Evolutionary conservation across 2,113 vertebrate species (phyloP).

Genomic region (Phylloscopus trochiloides): DNA sequence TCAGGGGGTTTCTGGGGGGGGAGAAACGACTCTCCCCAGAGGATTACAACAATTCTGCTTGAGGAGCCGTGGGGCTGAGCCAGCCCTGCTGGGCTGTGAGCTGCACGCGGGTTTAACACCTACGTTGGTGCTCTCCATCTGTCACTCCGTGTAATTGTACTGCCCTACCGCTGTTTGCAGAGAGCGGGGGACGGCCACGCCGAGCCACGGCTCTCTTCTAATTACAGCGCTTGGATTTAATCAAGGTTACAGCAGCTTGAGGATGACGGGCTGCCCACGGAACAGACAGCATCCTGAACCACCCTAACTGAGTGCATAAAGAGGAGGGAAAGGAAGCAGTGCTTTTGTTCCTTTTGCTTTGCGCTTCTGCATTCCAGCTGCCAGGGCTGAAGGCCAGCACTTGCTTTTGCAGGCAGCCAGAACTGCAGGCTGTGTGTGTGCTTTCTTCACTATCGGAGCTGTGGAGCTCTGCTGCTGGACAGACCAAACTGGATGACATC

Average conservation of each 20-base stretch:
- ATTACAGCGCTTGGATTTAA: conserved; percentile 45
- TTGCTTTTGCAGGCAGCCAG: conserved; percentile 27
- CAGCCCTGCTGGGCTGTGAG: background rate
- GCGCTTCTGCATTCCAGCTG: conserved; percentile 20
- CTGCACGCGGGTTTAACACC: background rate
- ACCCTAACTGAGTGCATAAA: conserved; percentile 17
- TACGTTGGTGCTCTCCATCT: background rate
- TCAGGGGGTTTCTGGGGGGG: too few relatives aligned
- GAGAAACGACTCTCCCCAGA: too few relatives aligned
- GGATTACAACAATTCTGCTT: background rate
- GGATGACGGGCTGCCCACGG: background rate
- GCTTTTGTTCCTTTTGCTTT: conserved; percentile 19
- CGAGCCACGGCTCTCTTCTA: conserved; percentile 1
- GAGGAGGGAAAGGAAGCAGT: background rate
- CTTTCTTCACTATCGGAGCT: background rate
- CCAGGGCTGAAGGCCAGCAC: conserved; percentile 3
- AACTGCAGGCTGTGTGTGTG: background rate
- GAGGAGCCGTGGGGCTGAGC: background rate
- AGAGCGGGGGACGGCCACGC: background rate
- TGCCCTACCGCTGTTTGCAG: background rate
- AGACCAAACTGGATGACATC: background rate
- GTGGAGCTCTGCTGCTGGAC: background rate
- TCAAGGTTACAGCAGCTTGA: conserved; percentile 23
- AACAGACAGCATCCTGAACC: conserved; percentile 7
- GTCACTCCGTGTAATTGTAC: background rate